Evolutionary conservation across 2,888 invertebrate species (phyloP).

Genomic region (Sceliomorpha sp.): DNA sequence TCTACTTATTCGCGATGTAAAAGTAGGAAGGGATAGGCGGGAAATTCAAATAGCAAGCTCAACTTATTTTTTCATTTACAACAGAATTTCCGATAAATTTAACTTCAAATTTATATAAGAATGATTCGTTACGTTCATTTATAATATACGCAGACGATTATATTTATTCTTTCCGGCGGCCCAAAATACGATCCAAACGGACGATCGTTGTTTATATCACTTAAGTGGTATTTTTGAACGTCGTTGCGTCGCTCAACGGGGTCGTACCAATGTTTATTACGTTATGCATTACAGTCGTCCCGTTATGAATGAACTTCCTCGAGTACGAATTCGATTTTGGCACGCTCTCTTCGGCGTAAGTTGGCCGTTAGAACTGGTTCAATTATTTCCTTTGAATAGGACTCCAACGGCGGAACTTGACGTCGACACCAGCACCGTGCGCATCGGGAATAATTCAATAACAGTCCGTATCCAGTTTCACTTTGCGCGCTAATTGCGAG

Average conservation of each 20-base stretch:
- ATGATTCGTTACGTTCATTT: too few relatives aligned
- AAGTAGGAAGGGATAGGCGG: too few relatives aligned
- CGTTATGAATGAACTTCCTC: slow-evolving; percentile 55
- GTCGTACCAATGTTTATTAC: slow-evolving; percentile 27
- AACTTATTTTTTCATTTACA: too few relatives aligned
- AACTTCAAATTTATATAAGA: too few relatives aligned
- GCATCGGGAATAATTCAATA: slow-evolving; percentile 9
- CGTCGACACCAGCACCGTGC: slow-evolving; percentile 1
- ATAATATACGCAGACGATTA: too few relatives aligned
- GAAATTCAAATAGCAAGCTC: too few relatives aligned
- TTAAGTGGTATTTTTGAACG: slow-evolving; percentile 36
- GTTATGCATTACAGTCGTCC: slow-evolving; percentile 24
- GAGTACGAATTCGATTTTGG: slow-evolving; percentile 36
- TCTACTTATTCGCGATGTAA: too few relatives aligned
- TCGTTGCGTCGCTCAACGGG: slow-evolving; percentile 11
- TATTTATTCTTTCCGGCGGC: too few relatives aligned
- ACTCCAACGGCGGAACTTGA: slow-evolving; percentile 14
- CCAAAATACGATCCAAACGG: slow-evolving; percentile 9
- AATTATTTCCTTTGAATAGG: slow-evolving; percentile 33
- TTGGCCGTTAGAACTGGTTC: slow-evolving; percentile 28
- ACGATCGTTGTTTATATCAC: background rate
- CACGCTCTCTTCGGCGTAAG: slow-evolving; percentile 20
- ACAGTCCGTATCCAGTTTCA: slow-evolving; percentile 13
- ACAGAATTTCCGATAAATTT: too few relatives aligned
- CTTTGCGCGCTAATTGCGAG: slow-evolving; percentile 19